Percentiles rank a stretch among this genome's conserved stretches.
These are phyloP conservation scores for Hyperoplus immaculatus DNA, from an alignment of 2,797 vertebrate genomes.

Conservation along the genomic window DNA sequence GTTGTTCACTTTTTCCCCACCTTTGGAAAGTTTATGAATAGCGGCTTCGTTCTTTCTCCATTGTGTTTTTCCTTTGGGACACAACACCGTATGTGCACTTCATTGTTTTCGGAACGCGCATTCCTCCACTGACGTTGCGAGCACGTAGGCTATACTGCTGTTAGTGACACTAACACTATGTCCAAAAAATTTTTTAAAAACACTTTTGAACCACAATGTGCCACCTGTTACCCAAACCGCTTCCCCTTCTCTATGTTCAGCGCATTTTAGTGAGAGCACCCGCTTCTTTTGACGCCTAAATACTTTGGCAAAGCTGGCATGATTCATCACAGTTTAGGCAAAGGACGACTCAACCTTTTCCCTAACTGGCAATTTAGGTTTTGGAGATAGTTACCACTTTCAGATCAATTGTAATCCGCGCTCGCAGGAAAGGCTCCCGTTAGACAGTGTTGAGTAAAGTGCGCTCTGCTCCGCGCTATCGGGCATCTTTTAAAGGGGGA, in stretches of 20 bases:
- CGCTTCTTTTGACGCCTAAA: background rate
- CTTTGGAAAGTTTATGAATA: slow-evolving; percentile 48
- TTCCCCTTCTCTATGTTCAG: background rate
- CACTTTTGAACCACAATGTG: background rate
- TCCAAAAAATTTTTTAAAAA: background rate
- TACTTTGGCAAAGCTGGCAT: background rate
- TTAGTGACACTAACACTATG: background rate
- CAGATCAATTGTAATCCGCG: slow-evolving; percentile 19
- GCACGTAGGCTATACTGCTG: background rate
- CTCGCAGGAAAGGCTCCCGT: background rate
- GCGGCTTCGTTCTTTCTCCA: slow-evolving; percentile 21
- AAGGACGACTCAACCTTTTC: background rate
- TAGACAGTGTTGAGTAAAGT: slow-evolving; percentile 11
- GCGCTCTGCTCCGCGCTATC: slow-evolving; percentile 14
- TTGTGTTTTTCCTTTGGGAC: slow-evolving; percentile 10
- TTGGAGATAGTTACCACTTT: background rate
- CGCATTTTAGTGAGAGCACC: background rate
- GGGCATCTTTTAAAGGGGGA: slow-evolving; percentile 57
- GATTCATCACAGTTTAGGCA: background rate
- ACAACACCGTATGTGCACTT: background rate
- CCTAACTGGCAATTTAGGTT: background rate
- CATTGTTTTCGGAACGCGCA: slow-evolving; percentile 12
- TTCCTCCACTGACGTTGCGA: slow-evolving; percentile 19
- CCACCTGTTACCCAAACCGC: slow-evolving; percentile 55
- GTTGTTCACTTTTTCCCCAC: slow-evolving; percentile 11